A percentile compares a stretch with the other conserved stretches of the same genome.
Evolutionary conservation across 2,113 vertebrate species (phyloP).

Genomic region (Haliaeetus leucogaster): DNA sequence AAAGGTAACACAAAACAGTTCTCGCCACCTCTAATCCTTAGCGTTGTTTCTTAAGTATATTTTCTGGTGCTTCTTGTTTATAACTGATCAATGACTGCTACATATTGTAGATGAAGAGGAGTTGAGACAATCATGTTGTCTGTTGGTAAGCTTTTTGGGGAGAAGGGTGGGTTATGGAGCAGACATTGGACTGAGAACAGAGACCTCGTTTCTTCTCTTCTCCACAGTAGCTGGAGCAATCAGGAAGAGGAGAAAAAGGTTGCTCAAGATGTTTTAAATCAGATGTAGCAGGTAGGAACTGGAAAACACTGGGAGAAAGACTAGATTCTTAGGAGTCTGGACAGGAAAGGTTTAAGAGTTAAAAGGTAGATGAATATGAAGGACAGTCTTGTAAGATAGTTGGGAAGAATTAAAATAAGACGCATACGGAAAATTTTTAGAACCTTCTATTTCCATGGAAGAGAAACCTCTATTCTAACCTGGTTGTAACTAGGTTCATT

Average conservation of each 20-base stretch:
- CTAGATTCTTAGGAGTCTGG: neutral
- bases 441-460: fast-evolving
- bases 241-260: neutral
- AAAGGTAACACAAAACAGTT: neutral
- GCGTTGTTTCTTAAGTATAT: neutral
- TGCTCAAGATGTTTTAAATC: neutral
- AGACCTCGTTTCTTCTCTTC: neutral
- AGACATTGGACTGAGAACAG: neutral
- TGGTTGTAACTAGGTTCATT: neutral
- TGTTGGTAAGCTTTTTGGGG: neutral
- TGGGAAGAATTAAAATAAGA: neutral
- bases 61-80: neutral
- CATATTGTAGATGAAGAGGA: neutral
- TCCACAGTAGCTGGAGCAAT: neutral
- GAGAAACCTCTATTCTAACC: neutral
- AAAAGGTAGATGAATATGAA: neutral
- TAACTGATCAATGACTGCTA: neutral
- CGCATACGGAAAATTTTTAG: fast-evolving
- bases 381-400: neutral
- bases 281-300: neutral
- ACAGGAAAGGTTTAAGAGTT: neutral
- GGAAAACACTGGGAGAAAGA: neutral
- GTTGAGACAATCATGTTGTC: neutral
- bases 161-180: neutral
- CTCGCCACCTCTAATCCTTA: neutral